These are phyloP conservation scores for Xanthorhoe spadicearia DNA, from an alignment of 2,888 invertebrate genomes.

Conservation along the genomic window DNA sequence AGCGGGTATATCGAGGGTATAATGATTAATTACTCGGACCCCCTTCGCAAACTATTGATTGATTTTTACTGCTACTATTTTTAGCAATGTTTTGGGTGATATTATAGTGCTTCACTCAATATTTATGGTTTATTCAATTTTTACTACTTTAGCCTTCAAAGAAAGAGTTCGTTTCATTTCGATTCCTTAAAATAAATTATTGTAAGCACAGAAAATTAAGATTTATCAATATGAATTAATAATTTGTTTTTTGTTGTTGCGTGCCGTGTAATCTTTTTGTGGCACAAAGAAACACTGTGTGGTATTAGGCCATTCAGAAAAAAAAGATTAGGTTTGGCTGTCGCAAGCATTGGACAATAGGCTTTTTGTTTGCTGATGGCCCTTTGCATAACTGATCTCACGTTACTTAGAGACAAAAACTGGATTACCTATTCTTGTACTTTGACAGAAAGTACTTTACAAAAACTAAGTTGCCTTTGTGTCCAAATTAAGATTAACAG, in stretches of 20 bases:
- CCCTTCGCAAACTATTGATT: constrained; percentile 38
- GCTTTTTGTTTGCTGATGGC: constrained; percentile 34
- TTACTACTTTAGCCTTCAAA: too few relatives aligned
- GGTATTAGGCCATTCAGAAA: not conserved
- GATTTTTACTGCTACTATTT: constrained; percentile 16
- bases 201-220: too few relatives aligned
- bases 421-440: constrained; percentile 31
- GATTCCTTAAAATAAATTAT: too few relatives aligned
- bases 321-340: constrained; percentile 8
- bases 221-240: too few relatives aligned
- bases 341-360: constrained; percentile 33
- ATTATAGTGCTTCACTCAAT: not conserved
- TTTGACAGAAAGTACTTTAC: not conserved
- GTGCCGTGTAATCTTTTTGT: too few relatives aligned
- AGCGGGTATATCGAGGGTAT: constrained; percentile 43
- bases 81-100: not conserved
- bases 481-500: too few relatives aligned
- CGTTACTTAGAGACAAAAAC: constrained; percentile 32
- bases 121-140: too few relatives aligned
- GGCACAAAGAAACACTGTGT: too few relatives aligned
- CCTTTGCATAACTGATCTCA: constrained; percentile 29
- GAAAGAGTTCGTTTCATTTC: too few relatives aligned
- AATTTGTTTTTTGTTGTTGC: too few relatives aligned
- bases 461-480: too few relatives aligned
- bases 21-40: constrained; percentile 60